Conservation (phyloP, 2,888 invertebrate genomes). For the Actias luna region DNA sequence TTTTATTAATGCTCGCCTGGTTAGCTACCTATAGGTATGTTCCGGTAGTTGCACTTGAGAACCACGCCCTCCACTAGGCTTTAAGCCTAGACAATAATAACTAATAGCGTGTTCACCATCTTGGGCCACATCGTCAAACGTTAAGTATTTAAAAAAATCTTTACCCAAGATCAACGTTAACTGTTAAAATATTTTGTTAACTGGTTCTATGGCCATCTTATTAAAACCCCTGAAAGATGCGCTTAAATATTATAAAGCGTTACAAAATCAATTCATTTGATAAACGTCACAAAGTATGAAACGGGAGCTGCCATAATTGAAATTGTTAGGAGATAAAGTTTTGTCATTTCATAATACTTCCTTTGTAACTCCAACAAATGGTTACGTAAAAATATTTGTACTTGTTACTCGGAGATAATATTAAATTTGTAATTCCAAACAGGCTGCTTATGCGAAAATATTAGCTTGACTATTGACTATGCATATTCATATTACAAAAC, state of each 20-base stretch:
- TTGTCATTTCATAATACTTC: background rate
- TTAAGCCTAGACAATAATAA: no score
- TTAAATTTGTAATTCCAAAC: background rate
- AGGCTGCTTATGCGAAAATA: no score
- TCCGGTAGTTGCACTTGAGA: no score
- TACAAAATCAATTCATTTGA: background rate
- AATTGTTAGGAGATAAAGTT: background rate
- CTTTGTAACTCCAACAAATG: background rate
- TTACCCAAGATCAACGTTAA: no score
- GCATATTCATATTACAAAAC: no score
- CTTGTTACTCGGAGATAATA: background rate
- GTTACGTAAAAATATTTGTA: background rate
- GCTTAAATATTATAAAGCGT: background rate
- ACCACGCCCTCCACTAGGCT: no score
- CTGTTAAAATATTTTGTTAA: background rate
- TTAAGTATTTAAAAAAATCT: no score
- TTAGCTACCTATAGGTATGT: no score
- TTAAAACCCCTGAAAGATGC: background rate
- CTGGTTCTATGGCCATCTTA: background rate
- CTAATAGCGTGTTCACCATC: no score
- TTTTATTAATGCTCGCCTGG: no score
- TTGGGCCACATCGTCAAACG: no score
- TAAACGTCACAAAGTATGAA: constrained; percentile 3
- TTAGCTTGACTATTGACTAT: no score
- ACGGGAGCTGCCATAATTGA: background rate